phyloP scores from a whole-genome alignment of 2,113 vertebrate genomes.

The Alaudala cheleensis region DNA sequence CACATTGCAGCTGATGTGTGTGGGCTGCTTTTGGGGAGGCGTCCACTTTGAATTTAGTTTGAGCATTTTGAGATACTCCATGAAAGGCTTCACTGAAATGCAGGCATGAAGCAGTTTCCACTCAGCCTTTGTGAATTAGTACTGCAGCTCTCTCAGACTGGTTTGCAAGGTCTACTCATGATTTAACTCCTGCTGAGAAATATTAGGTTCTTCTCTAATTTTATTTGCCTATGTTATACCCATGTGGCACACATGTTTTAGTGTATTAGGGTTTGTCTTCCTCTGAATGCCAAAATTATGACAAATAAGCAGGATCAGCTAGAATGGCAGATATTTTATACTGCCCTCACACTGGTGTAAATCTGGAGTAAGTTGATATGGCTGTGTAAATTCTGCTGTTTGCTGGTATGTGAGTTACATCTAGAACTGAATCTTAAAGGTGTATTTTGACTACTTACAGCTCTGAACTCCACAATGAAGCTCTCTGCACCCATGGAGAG shows the following conservation, averaged over 20 bases:
- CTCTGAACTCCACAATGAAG: not conserved
- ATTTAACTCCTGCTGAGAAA: not conserved
- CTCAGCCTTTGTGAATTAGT: not conserved
- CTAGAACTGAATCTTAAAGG: not conserved
- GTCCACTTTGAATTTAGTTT: not conserved
- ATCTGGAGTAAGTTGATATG: not conserved
- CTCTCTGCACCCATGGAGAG: not conserved
- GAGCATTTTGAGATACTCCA: not conserved
- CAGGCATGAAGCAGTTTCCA: not conserved
- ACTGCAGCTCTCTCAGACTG: not conserved
- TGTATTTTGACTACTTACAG: not conserved
- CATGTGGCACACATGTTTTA: not conserved
- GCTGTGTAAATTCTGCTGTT: not conserved
- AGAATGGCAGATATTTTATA: not conserved
- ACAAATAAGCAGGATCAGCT: not conserved
- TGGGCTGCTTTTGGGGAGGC: not conserved
- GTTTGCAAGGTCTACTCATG: not conserved
- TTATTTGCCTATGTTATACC: not conserved
- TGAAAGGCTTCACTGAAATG: conserved; percentile 18
- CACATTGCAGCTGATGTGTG: not conserved
- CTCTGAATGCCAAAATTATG: not conserved
- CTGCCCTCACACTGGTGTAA: not conserved
- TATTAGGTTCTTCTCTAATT: not conserved
- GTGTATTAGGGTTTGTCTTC: not conserved
- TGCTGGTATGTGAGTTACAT: not conserved